A percentile compares a stretch with the other conserved stretches of the same genome.
These are phyloP conservation scores for Nemotelus pantherinus DNA, from an alignment of 2,888 invertebrate species.

Conservation along the genomic window DNA sequence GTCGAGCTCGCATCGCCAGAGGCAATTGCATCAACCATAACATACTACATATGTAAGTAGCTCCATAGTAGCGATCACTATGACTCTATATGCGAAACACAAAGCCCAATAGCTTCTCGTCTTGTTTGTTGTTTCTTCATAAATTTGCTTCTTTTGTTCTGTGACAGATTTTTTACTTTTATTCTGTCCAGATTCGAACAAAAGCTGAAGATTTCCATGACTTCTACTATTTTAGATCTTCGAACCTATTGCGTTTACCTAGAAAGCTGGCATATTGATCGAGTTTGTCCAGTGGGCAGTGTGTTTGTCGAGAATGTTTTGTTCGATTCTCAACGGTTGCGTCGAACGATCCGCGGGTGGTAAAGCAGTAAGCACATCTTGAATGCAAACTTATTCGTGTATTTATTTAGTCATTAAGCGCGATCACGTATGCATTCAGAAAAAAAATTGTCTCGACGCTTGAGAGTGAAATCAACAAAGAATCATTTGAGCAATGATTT, in stretches of 20 bases:
- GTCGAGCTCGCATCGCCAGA: too few relatives aligned
- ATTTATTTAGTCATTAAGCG: constrained; percentile 10
- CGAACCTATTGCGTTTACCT: background rate
- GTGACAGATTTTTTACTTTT: background rate
- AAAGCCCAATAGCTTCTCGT: too few relatives aligned
- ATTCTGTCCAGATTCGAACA: constrained; percentile 1
- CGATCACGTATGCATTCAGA: constrained; percentile 7
- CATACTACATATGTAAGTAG: too few relatives aligned
- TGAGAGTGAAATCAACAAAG: too few relatives aligned
- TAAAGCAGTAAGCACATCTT: background rate
- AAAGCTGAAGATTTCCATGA: constrained; percentile 18
- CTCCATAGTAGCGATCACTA: too few relatives aligned
- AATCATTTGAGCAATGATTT: too few relatives aligned
- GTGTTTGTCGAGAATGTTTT: background rate
- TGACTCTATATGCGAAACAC: too few relatives aligned
- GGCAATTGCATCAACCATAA: too few relatives aligned
- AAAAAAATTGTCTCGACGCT: background rate
- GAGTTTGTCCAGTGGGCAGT: background rate
- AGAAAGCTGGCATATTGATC: background rate
- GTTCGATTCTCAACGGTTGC: background rate
- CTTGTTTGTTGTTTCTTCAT: too few relatives aligned
- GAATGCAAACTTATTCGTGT: background rate
- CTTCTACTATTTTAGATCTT: background rate
- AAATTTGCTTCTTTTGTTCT: background rate
- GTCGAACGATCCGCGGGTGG: background rate